These are phyloP conservation scores for Pseudorectes ferrugineus DNA, from an alignment of 2,113 vertebrate species.

Conservation along the genomic window DNA sequence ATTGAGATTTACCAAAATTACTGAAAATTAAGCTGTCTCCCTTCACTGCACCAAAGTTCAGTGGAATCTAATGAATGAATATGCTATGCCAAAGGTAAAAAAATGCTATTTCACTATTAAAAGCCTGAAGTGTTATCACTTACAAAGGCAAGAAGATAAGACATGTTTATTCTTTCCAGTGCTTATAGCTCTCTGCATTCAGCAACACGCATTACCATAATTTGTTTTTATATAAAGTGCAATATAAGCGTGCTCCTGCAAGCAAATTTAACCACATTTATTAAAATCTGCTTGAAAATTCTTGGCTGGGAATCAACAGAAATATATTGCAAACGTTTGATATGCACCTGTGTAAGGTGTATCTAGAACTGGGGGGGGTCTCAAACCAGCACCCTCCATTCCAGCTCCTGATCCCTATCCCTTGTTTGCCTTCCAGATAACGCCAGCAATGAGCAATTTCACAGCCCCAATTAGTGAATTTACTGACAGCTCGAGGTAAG, in stretches of 20 bases:
- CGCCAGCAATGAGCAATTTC: background rate
- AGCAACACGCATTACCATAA: background rate
- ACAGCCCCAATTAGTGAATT: background rate
- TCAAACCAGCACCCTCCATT: background rate
- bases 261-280: background rate
- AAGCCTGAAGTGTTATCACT: background rate
- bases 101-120: background rate
- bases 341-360: background rate
- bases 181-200: background rate
- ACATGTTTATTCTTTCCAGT: background rate
- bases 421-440: background rate
- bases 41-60: background rate
- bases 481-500: background rate
- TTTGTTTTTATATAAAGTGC: background rate
- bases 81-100: background rate
- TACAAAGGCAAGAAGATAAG: background rate
- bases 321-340: background rate
- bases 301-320: background rate
- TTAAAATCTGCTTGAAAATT: background rate
- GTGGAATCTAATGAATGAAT: background rate
- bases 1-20: background rate
- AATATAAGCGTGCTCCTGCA: background rate
- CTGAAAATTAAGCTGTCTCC: background rate
- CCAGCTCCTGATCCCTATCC: background rate
- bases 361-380: accelerated